These are phyloP conservation scores for Gallirallus australis DNA, from an alignment of 2,797 vertebrate species.

Conservation along the genomic window DNA sequence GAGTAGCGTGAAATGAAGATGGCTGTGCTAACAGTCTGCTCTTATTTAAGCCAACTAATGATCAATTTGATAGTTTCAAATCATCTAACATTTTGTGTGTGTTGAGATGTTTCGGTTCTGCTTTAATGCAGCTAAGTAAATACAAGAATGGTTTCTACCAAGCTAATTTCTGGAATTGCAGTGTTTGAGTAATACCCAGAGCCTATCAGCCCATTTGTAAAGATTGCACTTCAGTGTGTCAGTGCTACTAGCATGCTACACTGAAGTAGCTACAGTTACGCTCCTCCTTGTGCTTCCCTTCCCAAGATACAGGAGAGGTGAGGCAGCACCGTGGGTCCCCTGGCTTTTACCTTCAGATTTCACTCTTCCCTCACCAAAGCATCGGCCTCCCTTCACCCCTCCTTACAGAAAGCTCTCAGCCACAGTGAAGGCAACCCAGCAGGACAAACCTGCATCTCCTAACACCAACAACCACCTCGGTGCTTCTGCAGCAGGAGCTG, in stretches of 20 bases:
- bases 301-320: not conserved
- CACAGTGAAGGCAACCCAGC: not conserved
- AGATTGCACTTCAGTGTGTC: not conserved
- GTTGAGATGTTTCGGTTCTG: not conserved
- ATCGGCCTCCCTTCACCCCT: not conserved
- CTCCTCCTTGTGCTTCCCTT: not conserved
- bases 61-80: not conserved
- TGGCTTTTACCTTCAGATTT: not conserved
- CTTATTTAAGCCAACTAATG: not conserved
- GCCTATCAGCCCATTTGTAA: too few relatives aligned
- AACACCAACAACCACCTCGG: accelerated
- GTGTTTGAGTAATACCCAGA: not conserved
- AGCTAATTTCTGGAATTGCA: not conserved
- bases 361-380: not conserved
- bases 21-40: not conserved
- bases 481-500: not conserved
- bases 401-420: not conserved
- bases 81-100: not conserved
- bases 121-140: not conserved
- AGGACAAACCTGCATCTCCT: accelerated
- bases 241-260: not conserved
- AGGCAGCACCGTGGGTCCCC: not conserved
- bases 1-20: not conserved
- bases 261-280: not conserved
- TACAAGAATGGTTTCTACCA: not conserved